Conservation (phyloP, 2,797 vertebrate genomes). For the Myotis planiceps region DNA sequence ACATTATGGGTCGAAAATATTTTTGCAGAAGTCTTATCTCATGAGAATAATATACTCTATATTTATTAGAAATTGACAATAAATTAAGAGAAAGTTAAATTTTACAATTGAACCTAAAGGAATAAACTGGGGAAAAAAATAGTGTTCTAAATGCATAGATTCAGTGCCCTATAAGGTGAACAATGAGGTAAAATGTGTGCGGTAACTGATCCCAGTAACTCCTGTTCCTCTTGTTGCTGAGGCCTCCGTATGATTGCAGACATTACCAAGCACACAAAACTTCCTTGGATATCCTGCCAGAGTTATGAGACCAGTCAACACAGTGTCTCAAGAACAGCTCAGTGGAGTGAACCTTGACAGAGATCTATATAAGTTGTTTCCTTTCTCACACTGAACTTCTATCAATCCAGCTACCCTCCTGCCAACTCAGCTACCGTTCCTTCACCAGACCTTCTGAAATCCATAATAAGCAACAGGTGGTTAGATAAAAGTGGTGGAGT, state of each 20-base stretch:
- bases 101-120: background rate
- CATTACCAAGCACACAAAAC: fast-evolving
- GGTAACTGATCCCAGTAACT: background rate
- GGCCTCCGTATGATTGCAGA: background rate
- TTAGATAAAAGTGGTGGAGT: background rate
- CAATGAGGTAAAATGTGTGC: background rate
- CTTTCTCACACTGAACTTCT: background rate
- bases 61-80: background rate
- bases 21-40: background rate
- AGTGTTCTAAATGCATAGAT: background rate
- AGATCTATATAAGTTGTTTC: background rate
- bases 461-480: background rate
- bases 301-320: background rate
- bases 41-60: background rate
- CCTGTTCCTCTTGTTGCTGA: background rate
- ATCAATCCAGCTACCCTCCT: background rate
- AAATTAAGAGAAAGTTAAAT: conserved; percentile 17
- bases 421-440: background rate
- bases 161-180: background rate
- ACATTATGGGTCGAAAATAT: background rate
- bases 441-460: background rate
- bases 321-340: background rate
- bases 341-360: background rate
- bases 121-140: background rate
- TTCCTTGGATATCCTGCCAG: background rate